Evolutionary conservation across 2,888 invertebrate genomes (phyloP), one percentile per base, ranked within the genome.

Genomic region (Cataglyphis altisquamis): DNA sequence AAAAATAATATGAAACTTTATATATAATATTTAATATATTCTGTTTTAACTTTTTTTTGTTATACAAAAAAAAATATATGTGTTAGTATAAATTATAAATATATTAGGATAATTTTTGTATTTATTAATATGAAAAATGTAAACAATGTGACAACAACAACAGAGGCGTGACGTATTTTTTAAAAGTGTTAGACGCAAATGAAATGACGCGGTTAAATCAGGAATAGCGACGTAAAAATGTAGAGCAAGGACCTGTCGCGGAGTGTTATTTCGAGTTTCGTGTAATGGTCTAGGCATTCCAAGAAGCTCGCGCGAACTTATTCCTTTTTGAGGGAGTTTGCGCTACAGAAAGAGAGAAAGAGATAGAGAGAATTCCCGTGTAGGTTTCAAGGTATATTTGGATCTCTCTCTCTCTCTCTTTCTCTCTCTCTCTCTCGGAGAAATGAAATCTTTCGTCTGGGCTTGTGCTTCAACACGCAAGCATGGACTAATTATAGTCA

Each of bases 241-340:
- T 92, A 72, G 91, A 91, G 90, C 90, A 91, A 91, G 86, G 88
- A 91, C 89, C 91, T 84, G 63, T 77, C 78, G 68, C 55, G 66
- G 55, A 52, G 74, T 10, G 83, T 85, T 90, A 91, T 91, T 91
- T 91, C 78, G 74, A 82, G 87, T 80, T 64, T 68, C 77, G 87
- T 87, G 90, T 92, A 91, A 91, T 83, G 83, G 91, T 89, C 89
- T 88, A 87, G 87, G 87, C 81, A 92, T 92, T 91, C 89, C 83
- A 88, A 91, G 91, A 91, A 91, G 85, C 84, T 64, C 68, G 60
- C 45, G 45, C 48, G 3, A 85, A 86, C 86, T 91, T 90, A 74
- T 88, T 91, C 90, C 86, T 91, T 91, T 91, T 92, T 90, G 10
- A 72, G 32, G 0, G 57, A 78, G 57, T 62, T 73, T 74, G n/a